phyloP scores from a whole-genome alignment of 2,113 vertebrate species.

The Nerophis lumbriciformis region DNA sequence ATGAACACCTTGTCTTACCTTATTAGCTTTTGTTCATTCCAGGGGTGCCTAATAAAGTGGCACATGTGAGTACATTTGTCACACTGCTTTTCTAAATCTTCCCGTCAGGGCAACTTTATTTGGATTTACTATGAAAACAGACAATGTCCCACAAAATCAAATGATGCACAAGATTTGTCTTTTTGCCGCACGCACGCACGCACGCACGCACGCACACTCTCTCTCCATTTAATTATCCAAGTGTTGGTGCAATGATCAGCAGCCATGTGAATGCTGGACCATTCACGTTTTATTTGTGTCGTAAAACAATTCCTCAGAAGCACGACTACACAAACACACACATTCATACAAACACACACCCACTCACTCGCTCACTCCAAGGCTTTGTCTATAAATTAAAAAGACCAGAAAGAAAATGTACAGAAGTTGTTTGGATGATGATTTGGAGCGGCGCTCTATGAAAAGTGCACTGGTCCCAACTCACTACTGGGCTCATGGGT shows the following conservation, averaged over 20 bases:
- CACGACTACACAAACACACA: conserved; percentile 7
- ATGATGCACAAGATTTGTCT: conserved; percentile 51
- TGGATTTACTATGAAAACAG: conserved; percentile 64
- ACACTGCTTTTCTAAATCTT: conserved; percentile 39
- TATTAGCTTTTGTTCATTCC: not conserved
- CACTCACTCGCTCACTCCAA: not conserved
- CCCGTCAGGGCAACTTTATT: conserved; percentile 59
- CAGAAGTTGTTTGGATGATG: conserved; percentile 35
- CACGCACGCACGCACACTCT: conserved; percentile 9
- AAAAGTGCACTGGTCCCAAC: conserved; percentile 37
- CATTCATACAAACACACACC: not conserved
- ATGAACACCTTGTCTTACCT: no score
- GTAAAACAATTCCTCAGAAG: conserved; percentile 5
- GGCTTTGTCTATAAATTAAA: conserved; percentile 57
- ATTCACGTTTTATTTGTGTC: conserved; percentile 1
- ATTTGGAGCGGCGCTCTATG: conserved; percentile 29
- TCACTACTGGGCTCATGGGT: conserved; percentile 53
- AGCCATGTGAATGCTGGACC: conserved; percentile 22
- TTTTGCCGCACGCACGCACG: conserved; percentile 46
- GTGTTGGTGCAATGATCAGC: conserved; percentile 47
- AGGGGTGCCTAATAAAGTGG: not conserved
- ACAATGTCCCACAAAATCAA: conserved; percentile 61
- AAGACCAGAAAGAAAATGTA: conserved; percentile 36
- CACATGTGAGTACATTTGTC: not conserved
- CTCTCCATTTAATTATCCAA: conserved; percentile 7